Base-by-base conservation (phyloP, 2,113 vertebrate genomes). In the Siniperca chuatsi region DNA sequence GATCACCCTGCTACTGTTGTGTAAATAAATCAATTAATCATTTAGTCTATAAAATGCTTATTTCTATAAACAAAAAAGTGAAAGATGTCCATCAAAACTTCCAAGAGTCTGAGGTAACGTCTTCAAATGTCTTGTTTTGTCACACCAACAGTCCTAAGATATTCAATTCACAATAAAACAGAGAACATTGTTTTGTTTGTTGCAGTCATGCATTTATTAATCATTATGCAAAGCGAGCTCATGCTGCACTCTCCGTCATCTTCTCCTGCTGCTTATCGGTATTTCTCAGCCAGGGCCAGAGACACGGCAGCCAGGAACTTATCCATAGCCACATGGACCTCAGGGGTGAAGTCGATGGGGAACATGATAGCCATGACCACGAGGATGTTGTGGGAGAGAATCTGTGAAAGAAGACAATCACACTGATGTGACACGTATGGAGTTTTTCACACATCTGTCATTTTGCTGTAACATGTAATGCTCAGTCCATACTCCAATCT, bases 301-400 rank as follows among this genome's bases (percentile, higher is more conserved):
- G 93, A 29, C 88, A 96, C 1, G 2, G 85, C 75, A 23, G 83
- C 29, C 50, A 96, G 85, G 86, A 96, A 96, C 87, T 96, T 96
- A 91, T 96, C 96, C 67, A 96, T 23, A 0, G 91, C 0, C 80
- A 96, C 83, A 21, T 96, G 95, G 55, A 93, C 91, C 81, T 95
- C 92, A 35, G 96, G 88, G 66, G 88, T 95, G 91, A 96, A 96
- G 0, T 95, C 95, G 0, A 0, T 0, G 3, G 96, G 95, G 87
- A 88, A 96, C 61, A 82, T 13, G 40, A 81, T 78, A 67, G 95
- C 92, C 58, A 94, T 8, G 60, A 92, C 87, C 84, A 96, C 95
- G 0, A 96, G 84, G 78, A 96, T 82, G 91, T 86, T 92, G 86
- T 95, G 94, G 58, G 89, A 40, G 23, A 96, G 55, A 44, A 96